A percentile compares a stretch with the other conserved stretches of the same genome.
These are phyloP conservation scores for Yponomeuta cagnagella DNA, from an alignment of 2,888 invertebrate species.

Conservation along the genomic window DNA sequence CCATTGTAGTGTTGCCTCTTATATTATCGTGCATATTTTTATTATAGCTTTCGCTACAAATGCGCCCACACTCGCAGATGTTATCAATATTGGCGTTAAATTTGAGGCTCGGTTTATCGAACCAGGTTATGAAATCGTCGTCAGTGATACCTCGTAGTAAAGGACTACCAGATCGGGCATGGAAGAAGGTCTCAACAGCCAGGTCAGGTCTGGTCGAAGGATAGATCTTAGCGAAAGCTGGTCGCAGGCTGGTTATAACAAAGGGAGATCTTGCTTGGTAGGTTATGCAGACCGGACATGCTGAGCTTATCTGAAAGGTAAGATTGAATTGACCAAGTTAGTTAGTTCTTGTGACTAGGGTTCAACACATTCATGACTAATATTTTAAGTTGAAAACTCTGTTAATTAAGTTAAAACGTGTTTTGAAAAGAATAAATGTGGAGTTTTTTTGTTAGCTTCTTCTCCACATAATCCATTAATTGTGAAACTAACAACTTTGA, in stretches of 20 bases:
- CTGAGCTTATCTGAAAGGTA: slow-evolving; percentile 64
- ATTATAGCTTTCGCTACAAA: slow-evolving; percentile 61
- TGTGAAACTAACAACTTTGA: too few relatives aligned
- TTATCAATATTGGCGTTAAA: slow-evolving; percentile 64
- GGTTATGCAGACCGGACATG: slow-evolving; percentile 78
- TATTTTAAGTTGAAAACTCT: too few relatives aligned
- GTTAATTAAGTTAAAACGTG: too few relatives aligned
- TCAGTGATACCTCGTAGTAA: slow-evolving; percentile 77
- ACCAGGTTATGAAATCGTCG: slow-evolving; percentile 81
- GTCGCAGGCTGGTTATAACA: slow-evolving; percentile 77
- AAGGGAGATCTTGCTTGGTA: slow-evolving; percentile 76
- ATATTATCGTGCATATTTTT: not conserved
- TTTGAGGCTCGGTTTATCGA: slow-evolving; percentile 73
- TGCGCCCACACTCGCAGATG: slow-evolving; percentile 72
- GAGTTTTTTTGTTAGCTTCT: too few relatives aligned
- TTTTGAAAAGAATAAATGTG: too few relatives aligned
- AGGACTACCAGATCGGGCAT: slow-evolving; percentile 75
- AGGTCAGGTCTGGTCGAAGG: slow-evolving; percentile 78
- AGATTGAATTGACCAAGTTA: not conserved
- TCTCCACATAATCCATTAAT: too few relatives aligned
- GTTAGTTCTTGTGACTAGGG: too few relatives aligned
- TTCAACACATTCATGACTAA: too few relatives aligned
- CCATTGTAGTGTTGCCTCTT: not conserved
- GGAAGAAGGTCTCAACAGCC: slow-evolving; percentile 79
- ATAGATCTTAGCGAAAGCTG: slow-evolving; percentile 78